These are phyloP conservation scores for Fukomys damarensis DNA, from an alignment of 2,113 vertebrate species.

Conservation along the genomic window DNA sequence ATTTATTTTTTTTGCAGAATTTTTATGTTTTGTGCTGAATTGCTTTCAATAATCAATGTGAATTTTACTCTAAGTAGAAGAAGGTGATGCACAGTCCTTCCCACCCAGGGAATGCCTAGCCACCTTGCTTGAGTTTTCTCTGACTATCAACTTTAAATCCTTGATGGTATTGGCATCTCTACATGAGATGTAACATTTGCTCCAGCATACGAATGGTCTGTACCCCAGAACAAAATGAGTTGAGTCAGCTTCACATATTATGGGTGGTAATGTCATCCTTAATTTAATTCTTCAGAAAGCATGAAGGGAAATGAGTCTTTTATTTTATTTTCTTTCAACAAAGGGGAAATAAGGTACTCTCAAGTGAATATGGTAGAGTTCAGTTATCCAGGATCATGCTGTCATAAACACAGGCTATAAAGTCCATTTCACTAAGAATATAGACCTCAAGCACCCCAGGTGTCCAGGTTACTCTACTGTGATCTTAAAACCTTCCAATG, in stretches of 20 bases:
- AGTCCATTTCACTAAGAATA: background rate
- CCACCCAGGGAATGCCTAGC: background rate
- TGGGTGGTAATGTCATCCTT: constrained; percentile 26
- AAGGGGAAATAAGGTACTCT: constrained; percentile 86
- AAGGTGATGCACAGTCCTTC: constrained; percentile 59
- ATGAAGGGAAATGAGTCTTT: constrained; percentile 48
- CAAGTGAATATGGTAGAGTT: constrained; percentile 83
- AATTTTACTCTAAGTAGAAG: constrained; percentile 78
- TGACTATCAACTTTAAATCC: constrained; percentile 42
- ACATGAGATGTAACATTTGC: background rate
- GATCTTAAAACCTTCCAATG: background rate
- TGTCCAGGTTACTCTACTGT: background rate
- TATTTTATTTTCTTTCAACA: constrained; percentile 39
- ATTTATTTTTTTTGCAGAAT: constrained; percentile 68
- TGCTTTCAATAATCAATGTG: constrained; percentile 61
- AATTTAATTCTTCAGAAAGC: constrained; percentile 67
- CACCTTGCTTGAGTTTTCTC: constrained; percentile 44
- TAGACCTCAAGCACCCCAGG: background rate
- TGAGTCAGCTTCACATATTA: background rate
- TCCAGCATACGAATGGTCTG: background rate
- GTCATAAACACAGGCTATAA: background rate
- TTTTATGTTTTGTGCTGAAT: constrained; percentile 80
- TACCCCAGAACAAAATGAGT: background rate
- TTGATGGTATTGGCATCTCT: constrained; percentile 53
- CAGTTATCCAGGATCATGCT: constrained; percentile 45